Evolutionary conservation across 2,888 invertebrate genomes (phyloP).

Genomic region (Cosmia trapezina): DNA sequence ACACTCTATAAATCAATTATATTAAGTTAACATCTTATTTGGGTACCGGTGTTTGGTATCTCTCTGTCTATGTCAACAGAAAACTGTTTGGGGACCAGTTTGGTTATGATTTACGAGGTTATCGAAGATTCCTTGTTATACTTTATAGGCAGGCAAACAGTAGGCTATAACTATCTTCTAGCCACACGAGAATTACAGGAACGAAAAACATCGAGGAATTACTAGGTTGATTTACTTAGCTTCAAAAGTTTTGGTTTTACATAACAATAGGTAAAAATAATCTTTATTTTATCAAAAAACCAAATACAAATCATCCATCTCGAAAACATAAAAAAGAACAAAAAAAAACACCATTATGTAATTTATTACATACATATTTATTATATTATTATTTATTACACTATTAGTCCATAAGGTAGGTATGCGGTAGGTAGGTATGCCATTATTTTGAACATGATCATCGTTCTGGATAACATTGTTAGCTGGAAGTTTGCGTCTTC

Average conservation of each 20-base stretch:
- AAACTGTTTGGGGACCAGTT: slow-evolving; percentile 38
- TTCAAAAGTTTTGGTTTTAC: too few species aligned
- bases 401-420: too few species aligned
- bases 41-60: slow-evolving; percentile 67
- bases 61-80: slow-evolving; percentile 46
- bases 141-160: neutral
- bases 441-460: neutral
- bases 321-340: too few species aligned
- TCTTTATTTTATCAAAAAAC: too few species aligned
- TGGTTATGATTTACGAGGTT: slow-evolving; percentile 23
- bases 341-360: too few species aligned
- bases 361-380: too few species aligned
- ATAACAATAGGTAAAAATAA: too few species aligned
- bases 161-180: neutral
- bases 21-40: slow-evolving; percentile 79
- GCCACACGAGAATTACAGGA: neutral
- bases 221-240: neutral
- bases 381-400: too few species aligned
- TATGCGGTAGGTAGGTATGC: neutral
- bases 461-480: neutral
- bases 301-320: too few species aligned
- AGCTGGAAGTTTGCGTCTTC: neutral
- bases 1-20: slow-evolving; percentile 89
- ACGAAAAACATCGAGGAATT: too few species aligned
- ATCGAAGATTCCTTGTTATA: slow-evolving; percentile 4